Conservation (phyloP, 37 sponge, comb jelly and placozoan species). For the Spongilla lacustris region DNA sequence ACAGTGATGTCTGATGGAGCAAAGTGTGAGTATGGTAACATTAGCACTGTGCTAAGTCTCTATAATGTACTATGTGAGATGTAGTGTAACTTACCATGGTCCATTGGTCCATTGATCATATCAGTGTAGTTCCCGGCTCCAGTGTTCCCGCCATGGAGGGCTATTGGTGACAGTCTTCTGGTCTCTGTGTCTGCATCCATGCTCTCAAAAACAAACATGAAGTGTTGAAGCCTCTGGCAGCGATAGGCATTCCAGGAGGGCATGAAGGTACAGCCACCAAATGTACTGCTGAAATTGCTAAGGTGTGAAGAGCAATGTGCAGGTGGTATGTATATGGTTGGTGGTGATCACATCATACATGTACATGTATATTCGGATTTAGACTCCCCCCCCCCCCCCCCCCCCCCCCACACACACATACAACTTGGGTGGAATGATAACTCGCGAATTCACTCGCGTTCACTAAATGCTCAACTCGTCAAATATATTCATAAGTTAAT, state of each 20-base stretch:
- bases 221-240: conserved; percentile 67
- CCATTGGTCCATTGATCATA: conserved; percentile 93
- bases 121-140: conserved; percentile 79
- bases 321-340: neutral
- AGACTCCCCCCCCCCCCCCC: no score
- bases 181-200: conserved; percentile 91
- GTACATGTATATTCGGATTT: neutral
- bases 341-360: neutral
- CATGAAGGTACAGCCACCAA: conserved; percentile 72
- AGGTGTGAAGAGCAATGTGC: neutral
- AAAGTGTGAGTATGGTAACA: no score
- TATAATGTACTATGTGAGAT: no score
- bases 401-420: no score
- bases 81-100: conserved; percentile 74
- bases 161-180: conserved; percentile 86
- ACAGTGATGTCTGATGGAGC: no score
- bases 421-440: no score
- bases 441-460: no score
- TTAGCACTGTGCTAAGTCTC: neutral
- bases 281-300: conserved; percentile 14
- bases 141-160: conserved; percentile 82
- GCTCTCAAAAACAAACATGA: conserved; percentile 89
- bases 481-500: no score
- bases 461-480: no score
- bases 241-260: conserved; percentile 64